A percentile compares a stretch with the other conserved stretches of the same genome.
These are phyloP conservation scores for Dyspetes luteomarginatus DNA, from an alignment of 2,888 invertebrate genomes.

Conservation along the genomic window DNA sequence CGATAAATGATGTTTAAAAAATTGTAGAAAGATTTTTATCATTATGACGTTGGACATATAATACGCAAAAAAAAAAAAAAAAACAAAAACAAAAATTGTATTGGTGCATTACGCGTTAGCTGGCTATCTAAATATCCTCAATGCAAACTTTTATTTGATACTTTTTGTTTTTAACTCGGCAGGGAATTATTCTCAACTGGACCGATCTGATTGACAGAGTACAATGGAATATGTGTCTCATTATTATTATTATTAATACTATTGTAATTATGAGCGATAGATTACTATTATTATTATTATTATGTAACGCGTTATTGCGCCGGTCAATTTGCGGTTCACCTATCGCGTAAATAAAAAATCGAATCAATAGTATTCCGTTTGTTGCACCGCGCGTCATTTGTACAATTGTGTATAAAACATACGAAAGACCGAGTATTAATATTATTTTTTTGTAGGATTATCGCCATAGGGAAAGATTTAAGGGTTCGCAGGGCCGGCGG, in stretches of 20 bases:
- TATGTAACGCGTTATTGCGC: constrained; percentile 31
- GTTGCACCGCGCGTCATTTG: constrained; percentile 68
- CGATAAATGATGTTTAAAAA: constrained; percentile 17
- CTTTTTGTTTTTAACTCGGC: not conserved
- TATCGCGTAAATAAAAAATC: constrained; percentile 26
- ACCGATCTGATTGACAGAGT: constrained; percentile 38
- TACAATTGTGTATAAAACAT: constrained; percentile 73
- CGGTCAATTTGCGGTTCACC: constrained; percentile 36
- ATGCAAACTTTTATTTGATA: not conserved
- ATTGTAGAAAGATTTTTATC: constrained; percentile 30
- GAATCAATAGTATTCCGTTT: constrained; percentile 27
- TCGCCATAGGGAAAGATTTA: constrained; percentile 45
- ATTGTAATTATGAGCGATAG: constrained; percentile 32
- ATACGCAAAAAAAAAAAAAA: not conserved
- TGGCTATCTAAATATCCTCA: not conserved
- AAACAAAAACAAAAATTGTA: constrained; percentile 1
- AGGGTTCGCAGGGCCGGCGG: not conserved
- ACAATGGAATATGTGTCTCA: not conserved
- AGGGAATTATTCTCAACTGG: constrained; percentile 6
- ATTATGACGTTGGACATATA: constrained; percentile 14
- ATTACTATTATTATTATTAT: constrained; percentile 34
- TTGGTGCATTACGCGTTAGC: not conserved
- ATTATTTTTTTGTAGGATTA: not conserved
- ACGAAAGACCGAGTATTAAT: constrained; percentile 35
- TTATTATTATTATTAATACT: constrained; percentile 2